Base-by-base conservation (phyloP, 2,888 invertebrate genomes). In the Druceiella hillmani region DNA sequence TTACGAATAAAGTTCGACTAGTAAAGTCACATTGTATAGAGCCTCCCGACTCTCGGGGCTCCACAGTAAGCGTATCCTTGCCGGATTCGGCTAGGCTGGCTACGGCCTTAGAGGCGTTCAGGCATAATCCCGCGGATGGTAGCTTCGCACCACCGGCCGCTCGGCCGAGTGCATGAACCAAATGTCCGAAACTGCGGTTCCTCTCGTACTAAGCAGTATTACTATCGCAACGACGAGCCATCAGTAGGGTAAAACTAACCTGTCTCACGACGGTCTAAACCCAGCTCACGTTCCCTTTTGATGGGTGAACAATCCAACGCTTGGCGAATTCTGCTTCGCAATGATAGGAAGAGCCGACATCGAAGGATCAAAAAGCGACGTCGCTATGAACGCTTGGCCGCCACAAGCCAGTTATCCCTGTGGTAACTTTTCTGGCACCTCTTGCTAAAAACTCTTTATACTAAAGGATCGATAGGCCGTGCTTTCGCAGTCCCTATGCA, bases 331-430 rank as follows among this genome's bases (percentile, higher is more conserved):
- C 74, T 74, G 79, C 78, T 78, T 79, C 77, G 66, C 76, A 77
- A 80, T 78, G 77, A 78, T 79, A 80, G 78, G 78, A 79, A 79
- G 77, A 81, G 78, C 77, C 78, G 78, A 80, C 75, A 79, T 79
- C 77, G 77, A 81, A 76, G 70, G 75, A 78, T 78, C 76, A 78
- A 78, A 77, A 77, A 76, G 75, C 75, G 65, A 76, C 75, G 76
- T 78, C 75, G 74, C 75, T 77, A 73, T 64, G 75, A 66, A 66
- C 74, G 75, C 75, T 76, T 66, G 67, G 73, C 72, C 68, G 75
- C 75, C 75, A 74, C 74, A 75, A 76, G 71, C 71, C 75, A 78
- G 75, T 75, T 77, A 77, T 78, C 76, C 77, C 77, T 76, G 75
- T 77, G 76, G 78, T 76, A 79, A 79, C 77, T 78, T 79, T 78